Evolutionary conservation across 1,140 invertebrate species (phyloP), one percentile per base, ranked within the genome.

Genomic region (Drosophila suzukii): DNA sequence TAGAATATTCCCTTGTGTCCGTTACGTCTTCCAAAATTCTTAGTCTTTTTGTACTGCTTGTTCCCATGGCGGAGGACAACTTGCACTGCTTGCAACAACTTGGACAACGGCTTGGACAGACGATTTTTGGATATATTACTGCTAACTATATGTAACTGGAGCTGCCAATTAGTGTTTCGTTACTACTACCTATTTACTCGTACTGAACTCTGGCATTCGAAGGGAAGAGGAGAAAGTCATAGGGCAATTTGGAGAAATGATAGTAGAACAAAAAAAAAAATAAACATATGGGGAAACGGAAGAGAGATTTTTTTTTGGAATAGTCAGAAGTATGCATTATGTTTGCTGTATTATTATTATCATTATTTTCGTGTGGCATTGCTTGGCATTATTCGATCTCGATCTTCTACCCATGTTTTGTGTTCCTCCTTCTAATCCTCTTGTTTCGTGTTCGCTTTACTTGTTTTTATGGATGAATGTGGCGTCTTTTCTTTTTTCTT

Each of bases 401-500:
- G 34, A 54, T 75, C 60, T 46, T 46, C 30, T 50, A 58, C 49
- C 44, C 47, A 12, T 60, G 58, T 50, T 17, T 24, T 54, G 56
- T 61, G 38, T 51, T 75, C 53, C 39, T 63, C 46, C 17, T 57
- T 60, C 13, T 53, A 32, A 30, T 51, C 13, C 53, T 77, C 46
- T 47, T 65, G 10, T 46, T 57, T 61, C 38, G 17, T 51, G 46
- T 71, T 65, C 39, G 39, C 54, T 61, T 32, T 61, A 60, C 12
- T 82, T 70, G 51, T 62, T 68, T 56, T 81, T 89, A 88, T 88
- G 84, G 84, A 88, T 88, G 84, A 88, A 89, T 88, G 84, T 89
- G 84, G 84, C 84, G 61, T 70, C 39, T 78, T 71, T 82, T 82
- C 79, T 82, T 82, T 83, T 77, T 73, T 62, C 60, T 68, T 65